Evolutionary conservation across 2,888 invertebrate species (phyloP), one percentile per base, ranked within the genome.

Genomic region (Brachypterus glaber): DNA sequence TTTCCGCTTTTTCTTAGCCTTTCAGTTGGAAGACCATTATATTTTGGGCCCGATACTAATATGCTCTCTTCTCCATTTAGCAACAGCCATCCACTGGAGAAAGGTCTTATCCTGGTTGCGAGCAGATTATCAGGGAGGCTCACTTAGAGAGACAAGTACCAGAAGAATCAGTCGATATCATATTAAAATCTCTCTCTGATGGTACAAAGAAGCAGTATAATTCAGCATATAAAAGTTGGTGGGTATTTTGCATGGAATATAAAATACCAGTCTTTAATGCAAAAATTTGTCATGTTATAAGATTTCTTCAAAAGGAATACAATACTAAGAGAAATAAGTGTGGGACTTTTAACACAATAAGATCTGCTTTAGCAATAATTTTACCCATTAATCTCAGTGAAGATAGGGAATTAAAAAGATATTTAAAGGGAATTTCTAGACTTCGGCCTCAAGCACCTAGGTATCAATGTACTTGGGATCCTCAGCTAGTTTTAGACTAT

Each of bases 71-170:
- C 31, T 33, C 27, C 35, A 15, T 12, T n/a, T 26, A 34, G 33
- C 5, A 12, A 16, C n/a, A 12, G 24, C 4, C 25, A n/a, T n/a
- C n/a, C n/a, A n/a, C n/a, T n/a, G n/a, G n/a, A n/a, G n/a, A n/a
- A n/a, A n/a, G n/a, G n/a, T 11, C 37, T 40, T 43, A 37, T 33
- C 40, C 43, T 41, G 40, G 43, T 37, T 17, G 43, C 32, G 2
- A 33, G 29, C 5, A n/a, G 5, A 9, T 37, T 29, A 31, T 39
- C 34, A 24, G 34, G 35, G 2, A 17, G 8, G 27, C 32, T 3
- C 29, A 39, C 21, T 15, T 8, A 13, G 17, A 4, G 17, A 33
- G 29, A 13, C 17, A 26, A 13, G 17, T 37, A 11, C 30, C 9
- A 4, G 4, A 33, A 12, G 33, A 17, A 33, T 17, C 17, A 5